A percentile compares a stretch with the other conserved stretches of the same genome.
Conservation (phyloP, 2,888 invertebrate genomes). For the Ligdia adustata region DNA sequence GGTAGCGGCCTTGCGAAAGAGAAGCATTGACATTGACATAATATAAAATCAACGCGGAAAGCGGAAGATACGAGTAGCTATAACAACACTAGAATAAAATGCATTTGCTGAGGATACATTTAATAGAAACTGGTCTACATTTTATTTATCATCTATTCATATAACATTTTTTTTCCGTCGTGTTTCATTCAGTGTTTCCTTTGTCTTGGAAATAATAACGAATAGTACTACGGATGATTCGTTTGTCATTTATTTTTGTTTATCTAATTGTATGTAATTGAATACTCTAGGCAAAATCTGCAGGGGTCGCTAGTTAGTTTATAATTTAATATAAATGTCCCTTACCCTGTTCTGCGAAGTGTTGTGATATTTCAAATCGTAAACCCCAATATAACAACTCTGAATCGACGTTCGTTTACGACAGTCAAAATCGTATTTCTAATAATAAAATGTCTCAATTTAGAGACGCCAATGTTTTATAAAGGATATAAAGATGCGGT, state of each 20-base stretch:
- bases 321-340: conserved; percentile 26
- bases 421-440: conserved; percentile 80
- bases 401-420: conserved; percentile 69
- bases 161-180: no score
- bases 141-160: no score
- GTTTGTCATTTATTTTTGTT: no score
- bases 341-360: conserved; percentile 40
- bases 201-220: no score
- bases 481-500: conserved; percentile 65
- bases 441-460: conserved; percentile 82
- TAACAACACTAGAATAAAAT: background rate
- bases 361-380: conserved; percentile 72
- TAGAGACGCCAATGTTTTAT: conserved; percentile 77
- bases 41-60: conserved; percentile 63
- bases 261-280: no score
- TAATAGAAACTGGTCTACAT: no score
- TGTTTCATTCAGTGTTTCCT: no score
- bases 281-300: no score
- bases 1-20: conserved; percentile 63
- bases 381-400: conserved; percentile 72
- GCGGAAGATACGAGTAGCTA: conserved; percentile 49
- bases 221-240: no score
- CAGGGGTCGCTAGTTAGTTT: conserved; percentile 1
- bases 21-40: conserved; percentile 74
- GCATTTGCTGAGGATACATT: no score